Percentiles rank a stretch among this genome's conserved stretches.
Evolutionary conservation across 1,140 invertebrate species (phyloP).

Genomic region (Pararge aegeria): DNA sequence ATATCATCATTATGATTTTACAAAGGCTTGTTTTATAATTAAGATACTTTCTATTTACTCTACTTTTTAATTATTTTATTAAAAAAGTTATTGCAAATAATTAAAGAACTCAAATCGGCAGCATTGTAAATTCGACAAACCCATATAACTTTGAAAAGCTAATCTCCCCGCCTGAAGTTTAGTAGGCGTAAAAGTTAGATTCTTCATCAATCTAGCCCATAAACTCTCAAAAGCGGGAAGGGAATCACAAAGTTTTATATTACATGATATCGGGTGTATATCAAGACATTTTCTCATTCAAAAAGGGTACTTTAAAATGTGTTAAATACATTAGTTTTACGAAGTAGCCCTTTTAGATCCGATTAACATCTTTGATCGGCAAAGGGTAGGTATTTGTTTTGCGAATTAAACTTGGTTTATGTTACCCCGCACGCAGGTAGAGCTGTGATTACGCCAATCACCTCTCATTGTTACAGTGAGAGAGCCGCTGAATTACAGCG

Average conservation of each 20-base stretch:
- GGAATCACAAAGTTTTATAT: slow-evolving; percentile 20
- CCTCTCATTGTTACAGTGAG: slow-evolving; percentile 32
- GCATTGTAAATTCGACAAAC: slow-evolving; percentile 16
- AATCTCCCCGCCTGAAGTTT: slow-evolving; percentile 26
- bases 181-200: slow-evolving; percentile 26
- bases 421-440: slow-evolving; percentile 23
- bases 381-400: slow-evolving; percentile 19
- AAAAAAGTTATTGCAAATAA: not conserved
- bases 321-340: not conserved
- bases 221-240: slow-evolving; percentile 16
- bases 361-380: slow-evolving; percentile 18
- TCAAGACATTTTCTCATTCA: not conserved
- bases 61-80: not conserved
- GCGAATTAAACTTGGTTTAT: slow-evolving; percentile 26
- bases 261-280: not conserved
- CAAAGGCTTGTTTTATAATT: too few species aligned
- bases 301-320: not conserved
- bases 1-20: too few species aligned
- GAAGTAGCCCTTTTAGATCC: slow-evolving; percentile 8
- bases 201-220: slow-evolving; percentile 29
- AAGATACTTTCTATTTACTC: too few species aligned
- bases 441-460: slow-evolving; percentile 32
- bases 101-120: slow-evolving; percentile 12
- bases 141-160: slow-evolving; percentile 26
- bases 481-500: slow-evolving; percentile 31